phyloP scores from a whole-genome alignment of 2,797 vertebrate genomes.

The Manis crassicaudata region DNA sequence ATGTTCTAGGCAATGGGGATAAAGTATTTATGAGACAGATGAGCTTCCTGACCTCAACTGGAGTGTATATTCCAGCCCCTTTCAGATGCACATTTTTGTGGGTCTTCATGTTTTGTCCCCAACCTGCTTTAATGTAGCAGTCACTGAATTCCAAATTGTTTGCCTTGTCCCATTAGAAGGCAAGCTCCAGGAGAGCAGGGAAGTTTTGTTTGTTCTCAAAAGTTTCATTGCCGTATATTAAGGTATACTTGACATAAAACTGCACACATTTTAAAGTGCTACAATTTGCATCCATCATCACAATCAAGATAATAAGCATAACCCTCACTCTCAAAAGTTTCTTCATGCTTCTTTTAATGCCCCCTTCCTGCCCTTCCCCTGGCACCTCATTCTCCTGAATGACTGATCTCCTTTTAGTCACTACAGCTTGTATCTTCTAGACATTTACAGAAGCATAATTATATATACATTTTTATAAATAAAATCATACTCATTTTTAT shows the following conservation, averaged over 20 bases:
- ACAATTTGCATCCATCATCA: neutral
- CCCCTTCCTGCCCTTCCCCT: neutral
- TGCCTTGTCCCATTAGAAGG: neutral
- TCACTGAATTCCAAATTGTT: neutral
- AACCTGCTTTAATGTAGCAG: neutral
- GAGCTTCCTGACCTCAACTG: neutral
- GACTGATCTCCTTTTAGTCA: neutral
- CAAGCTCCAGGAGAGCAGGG: neutral
- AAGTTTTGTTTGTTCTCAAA: neutral
- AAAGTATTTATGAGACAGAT: neutral
- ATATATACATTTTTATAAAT: neutral
- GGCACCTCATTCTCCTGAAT: neutral
- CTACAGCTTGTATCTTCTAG: neutral
- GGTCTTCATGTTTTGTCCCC: neutral
- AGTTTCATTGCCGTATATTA: neutral
- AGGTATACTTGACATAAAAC: neutral
- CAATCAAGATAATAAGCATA: neutral
- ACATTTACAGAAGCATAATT: neutral
- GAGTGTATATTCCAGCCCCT: neutral
- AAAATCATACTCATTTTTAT: neutral
- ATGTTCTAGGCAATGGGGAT: neutral
- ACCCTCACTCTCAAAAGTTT: neutral
- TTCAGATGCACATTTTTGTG: neutral
- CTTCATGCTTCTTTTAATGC: neutral
- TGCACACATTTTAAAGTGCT: neutral